phyloP scores from a whole-genome alignment of 92 coral and sea anemone genomes.

The Pocillopora grandis region DNA sequence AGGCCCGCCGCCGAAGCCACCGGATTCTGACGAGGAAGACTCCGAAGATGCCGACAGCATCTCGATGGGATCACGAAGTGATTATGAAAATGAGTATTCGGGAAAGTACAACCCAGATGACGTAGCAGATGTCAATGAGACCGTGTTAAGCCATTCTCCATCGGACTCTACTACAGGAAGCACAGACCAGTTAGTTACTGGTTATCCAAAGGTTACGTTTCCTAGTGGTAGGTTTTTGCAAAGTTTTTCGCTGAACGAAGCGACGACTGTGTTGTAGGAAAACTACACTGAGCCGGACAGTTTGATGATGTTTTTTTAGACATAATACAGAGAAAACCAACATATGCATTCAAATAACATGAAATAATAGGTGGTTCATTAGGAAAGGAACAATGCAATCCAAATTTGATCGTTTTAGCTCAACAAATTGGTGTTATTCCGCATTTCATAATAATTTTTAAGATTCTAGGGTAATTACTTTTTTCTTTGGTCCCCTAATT shows the following conservation, averaged over 20 bases:
- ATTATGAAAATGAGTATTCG: neutral
- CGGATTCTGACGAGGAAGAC: conserved; percentile 30
- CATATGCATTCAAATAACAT: neutral
- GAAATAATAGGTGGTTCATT: neutral
- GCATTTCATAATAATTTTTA: no score
- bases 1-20: conserved; percentile 72
- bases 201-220: neutral
- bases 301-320: neutral
- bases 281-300: neutral
- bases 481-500: no score
- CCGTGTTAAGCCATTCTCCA: conserved; percentile 23
- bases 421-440: no score
- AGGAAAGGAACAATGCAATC: neutral
- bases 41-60: conserved; percentile 6
- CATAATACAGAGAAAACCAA: neutral
- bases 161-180: conserved; percentile 47
- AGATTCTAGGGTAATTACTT: no score
- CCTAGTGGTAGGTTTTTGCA: neutral
- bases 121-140: conserved; percentile 25
- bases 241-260: conserved; percentile 28
- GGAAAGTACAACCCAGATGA: conserved; percentile 8
- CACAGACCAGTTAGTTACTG: conserved; percentile 31
- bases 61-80: neutral
- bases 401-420: no score
- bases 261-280: conserved; percentile 21